A percentile compares a stretch with the other conserved stretches of the same genome.
Evolutionary conservation across 1,140 invertebrate species (phyloP).

Genomic region (Drosophila ercepeae): DNA sequence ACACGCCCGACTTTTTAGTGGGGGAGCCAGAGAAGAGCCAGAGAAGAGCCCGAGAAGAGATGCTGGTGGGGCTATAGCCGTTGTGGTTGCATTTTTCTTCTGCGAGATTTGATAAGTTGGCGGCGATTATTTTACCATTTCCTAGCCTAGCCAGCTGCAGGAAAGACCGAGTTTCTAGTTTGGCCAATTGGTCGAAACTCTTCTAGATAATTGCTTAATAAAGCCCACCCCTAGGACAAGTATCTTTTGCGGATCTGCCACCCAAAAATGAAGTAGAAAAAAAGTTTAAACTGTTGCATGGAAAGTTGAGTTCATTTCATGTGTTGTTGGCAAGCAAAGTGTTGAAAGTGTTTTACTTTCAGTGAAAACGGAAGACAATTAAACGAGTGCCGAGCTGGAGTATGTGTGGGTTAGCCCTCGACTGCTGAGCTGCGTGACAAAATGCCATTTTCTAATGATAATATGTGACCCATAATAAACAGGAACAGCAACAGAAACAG

Average conservation of each 20-base stretch:
- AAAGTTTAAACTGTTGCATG: constrained; percentile 28
- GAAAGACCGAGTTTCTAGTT: constrained; percentile 43
- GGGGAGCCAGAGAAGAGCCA: not conserved
- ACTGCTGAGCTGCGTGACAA: constrained; percentile 71
- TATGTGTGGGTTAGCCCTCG: constrained; percentile 31
- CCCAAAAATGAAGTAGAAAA: constrained; percentile 2
- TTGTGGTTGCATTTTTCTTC: constrained; percentile 58
- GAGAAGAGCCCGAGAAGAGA: too few relatives aligned
- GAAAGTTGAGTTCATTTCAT: constrained; percentile 32
- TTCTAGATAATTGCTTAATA: constrained; percentile 72
- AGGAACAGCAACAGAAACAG: constrained; percentile 42
- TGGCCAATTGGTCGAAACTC: constrained; percentile 58
- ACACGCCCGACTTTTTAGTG: constrained; percentile 69
- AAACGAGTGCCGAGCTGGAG: constrained; percentile 19
- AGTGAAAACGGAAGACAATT: constrained; percentile 53
- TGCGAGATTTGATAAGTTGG: constrained; percentile 79
- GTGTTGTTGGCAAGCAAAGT: constrained; percentile 33
- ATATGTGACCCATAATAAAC: constrained; percentile 76
- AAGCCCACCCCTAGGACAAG: constrained; percentile 49
- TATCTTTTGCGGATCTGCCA: constrained; percentile 27
- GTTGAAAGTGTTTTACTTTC: constrained; percentile 54
- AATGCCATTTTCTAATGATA: constrained; percentile 83
- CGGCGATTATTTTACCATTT: constrained; percentile 80
- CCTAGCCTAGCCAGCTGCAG: constrained; percentile 44
- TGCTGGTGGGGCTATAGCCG: constrained; percentile 14